phyloP scores from a whole-genome alignment of 2,113 vertebrate genomes.

The Nothoprocta perdicaria region DNA sequence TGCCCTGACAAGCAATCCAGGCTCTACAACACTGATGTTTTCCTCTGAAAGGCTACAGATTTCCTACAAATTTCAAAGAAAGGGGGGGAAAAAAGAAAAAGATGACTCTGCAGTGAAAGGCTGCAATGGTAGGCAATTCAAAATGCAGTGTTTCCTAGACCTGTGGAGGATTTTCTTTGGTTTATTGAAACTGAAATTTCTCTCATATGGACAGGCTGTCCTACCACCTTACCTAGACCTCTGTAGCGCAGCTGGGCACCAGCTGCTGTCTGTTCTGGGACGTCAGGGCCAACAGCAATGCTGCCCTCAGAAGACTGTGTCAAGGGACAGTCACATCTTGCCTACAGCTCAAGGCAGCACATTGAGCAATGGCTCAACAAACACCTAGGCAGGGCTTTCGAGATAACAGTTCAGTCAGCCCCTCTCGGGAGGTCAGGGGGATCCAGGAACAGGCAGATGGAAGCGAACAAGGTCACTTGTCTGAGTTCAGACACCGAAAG shows the following conservation, averaged over 20 bases:
- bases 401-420: neutral
- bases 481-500: neutral
- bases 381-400: neutral
- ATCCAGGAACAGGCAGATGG: neutral
- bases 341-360: neutral
- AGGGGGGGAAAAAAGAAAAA: neutral
- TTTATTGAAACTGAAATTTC: neutral
- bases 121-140: neutral
- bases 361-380: neutral
- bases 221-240: neutral
- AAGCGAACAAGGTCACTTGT: neutral
- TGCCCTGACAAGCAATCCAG: fast-evolving
- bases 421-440: neutral
- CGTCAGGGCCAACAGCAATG: neutral
- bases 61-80: neutral
- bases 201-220: neutral
- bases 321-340: neutral
- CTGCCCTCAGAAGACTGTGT: neutral
- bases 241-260: neutral
- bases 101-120: fast-evolving
- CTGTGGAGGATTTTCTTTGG: neutral
- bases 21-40: neutral
- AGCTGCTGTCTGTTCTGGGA: neutral
- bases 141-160: neutral
- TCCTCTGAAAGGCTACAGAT: fast-evolving